A percentile compares a stretch with the other conserved stretches of the same genome.
phyloP scores from a whole-genome alignment of 92 coral and sea anemone genomes.

The Palythoa grandis region DNA sequence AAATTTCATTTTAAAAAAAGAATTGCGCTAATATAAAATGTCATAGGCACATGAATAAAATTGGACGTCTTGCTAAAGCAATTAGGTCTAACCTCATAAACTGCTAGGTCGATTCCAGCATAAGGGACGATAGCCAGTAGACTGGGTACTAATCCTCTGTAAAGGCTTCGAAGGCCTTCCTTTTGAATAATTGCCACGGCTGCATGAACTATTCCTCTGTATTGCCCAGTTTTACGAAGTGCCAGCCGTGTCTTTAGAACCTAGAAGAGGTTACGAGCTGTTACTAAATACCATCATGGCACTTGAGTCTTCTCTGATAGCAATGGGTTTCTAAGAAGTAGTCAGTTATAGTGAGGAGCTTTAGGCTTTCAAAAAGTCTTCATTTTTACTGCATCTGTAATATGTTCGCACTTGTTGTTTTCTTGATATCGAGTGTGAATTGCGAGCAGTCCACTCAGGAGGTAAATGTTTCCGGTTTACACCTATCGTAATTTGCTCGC shows the following conservation, averaged over 20 bases:
- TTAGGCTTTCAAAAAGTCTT: background rate
- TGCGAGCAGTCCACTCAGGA: too few relatives aligned
- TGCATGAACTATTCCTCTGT: slow-evolving; percentile 86
- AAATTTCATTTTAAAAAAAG: too few relatives aligned
- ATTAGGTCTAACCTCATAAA: slow-evolving; percentile 73
- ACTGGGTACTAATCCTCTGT: slow-evolving; percentile 92
- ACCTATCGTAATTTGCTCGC: too few relatives aligned
- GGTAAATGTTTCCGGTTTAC: too few relatives aligned
- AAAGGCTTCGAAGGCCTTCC: slow-evolving; percentile 90
- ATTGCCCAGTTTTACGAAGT: slow-evolving; percentile 94
- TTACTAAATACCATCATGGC: background rate
- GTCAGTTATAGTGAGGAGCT: background rate
- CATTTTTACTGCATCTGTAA: too few relatives aligned
- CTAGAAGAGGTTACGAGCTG: slow-evolving; percentile 32
- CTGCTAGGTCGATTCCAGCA: slow-evolving; percentile 98
- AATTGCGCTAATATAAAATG: too few relatives aligned
- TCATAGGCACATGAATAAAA: too few relatives aligned
- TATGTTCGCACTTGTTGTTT: too few relatives aligned
- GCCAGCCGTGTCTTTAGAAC: slow-evolving; percentile 95
- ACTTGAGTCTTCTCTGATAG: background rate
- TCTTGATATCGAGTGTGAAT: too few relatives aligned
- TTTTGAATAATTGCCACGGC: slow-evolving; percentile 73
- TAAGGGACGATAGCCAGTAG: slow-evolving; percentile 94
- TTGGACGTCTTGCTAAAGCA: too few relatives aligned
- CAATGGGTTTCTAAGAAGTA: background rate